Percentiles rank a stretch among this genome's conserved stretches.
These are phyloP conservation scores for Neomonachus schauinslandi DNA, from an alignment of 2,113 vertebrate species.

Conservation along the genomic window DNA sequence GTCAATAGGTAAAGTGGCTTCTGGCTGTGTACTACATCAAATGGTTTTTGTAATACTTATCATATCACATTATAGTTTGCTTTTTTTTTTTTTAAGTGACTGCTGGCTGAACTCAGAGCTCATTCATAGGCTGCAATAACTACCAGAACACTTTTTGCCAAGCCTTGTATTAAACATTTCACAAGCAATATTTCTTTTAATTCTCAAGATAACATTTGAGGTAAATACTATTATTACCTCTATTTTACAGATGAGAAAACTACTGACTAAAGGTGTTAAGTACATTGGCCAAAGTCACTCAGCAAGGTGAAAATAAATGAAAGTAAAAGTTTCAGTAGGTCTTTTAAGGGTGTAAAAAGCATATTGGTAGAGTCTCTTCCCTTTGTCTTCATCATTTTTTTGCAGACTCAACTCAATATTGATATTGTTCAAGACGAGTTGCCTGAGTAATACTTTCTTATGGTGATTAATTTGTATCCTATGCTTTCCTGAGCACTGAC, in stretches of 20 bases:
- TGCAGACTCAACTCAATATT: not conserved
- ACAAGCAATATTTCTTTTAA: slow-evolving; percentile 55
- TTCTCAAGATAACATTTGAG: slow-evolving; percentile 39
- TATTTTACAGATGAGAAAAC: slow-evolving; percentile 53
- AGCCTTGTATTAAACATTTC: not conserved
- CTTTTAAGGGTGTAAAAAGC: not conserved
- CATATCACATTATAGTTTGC: not conserved
- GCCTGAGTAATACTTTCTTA: not conserved
- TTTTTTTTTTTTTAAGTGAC: slow-evolving; percentile 23
- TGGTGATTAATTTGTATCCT: not conserved
- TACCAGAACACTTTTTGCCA: not conserved
- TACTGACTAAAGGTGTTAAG: slow-evolving; percentile 29
- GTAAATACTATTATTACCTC: slow-evolving; percentile 47
- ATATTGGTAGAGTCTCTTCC: not conserved
- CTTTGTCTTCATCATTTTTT: slow-evolving; percentile 13
- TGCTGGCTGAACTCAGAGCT: slow-evolving; percentile 46
- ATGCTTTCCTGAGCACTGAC: not conserved
- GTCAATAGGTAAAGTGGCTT: slow-evolving; percentile 17
- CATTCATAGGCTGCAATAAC: not conserved
- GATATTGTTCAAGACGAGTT: not conserved
- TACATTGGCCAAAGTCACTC: not conserved
- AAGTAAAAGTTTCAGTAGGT: not conserved
- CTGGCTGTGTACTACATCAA: not conserved
- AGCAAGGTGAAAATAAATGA: slow-evolving; percentile 44
- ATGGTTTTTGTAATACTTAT: not conserved